Conservation (phyloP, 2,888 invertebrate genomes). For the Drosophila borealis region DNA sequence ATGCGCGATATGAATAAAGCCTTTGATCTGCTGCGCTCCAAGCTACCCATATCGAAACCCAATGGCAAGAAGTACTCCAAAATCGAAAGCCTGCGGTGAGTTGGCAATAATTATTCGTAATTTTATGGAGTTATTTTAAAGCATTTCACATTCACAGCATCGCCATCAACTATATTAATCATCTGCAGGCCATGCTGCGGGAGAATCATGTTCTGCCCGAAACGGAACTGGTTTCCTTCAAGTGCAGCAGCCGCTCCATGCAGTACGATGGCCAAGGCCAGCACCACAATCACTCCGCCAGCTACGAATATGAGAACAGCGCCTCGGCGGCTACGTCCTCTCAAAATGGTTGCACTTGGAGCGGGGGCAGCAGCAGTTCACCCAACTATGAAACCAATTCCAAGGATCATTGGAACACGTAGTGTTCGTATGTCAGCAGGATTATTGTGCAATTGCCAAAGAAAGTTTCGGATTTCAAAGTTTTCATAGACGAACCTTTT, state of each 20-base stretch:
- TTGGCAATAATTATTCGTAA: neutral
- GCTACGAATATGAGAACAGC: constrained; percentile 51
- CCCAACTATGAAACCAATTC: constrained; percentile 58
- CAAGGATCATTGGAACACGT: constrained; percentile 72
- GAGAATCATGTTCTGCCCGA: constrained; percentile 58
- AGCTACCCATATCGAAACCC: constrained; percentile 91
- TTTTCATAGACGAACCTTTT: neutral
- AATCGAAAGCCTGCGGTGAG: constrained; percentile 92
- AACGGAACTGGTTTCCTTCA: constrained; percentile 51
- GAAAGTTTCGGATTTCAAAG: constrained; percentile 20
- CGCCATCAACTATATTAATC: constrained; percentile 91
- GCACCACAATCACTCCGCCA: constrained; percentile 23
- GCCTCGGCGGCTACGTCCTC: constrained; percentile 49
- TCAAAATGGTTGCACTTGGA: constrained; percentile 70
- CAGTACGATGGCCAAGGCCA: constrained; percentile 41
- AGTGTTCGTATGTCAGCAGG: constrained; percentile 20
- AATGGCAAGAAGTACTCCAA: constrained; percentile 94
- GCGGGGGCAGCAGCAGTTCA: constrained; percentile 71
- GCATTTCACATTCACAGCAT: constrained; percentile 85
- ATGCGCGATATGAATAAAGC: constrained; percentile 95
- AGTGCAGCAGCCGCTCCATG: constrained; percentile 35
- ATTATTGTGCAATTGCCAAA: constrained; percentile 45
- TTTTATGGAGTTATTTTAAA: neutral
- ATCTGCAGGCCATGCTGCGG: constrained; percentile 86
- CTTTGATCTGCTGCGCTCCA: constrained; percentile 90